Base-by-base conservation (phyloP, 2,797 vertebrate species). In the Sardinella longiceps region DNA sequence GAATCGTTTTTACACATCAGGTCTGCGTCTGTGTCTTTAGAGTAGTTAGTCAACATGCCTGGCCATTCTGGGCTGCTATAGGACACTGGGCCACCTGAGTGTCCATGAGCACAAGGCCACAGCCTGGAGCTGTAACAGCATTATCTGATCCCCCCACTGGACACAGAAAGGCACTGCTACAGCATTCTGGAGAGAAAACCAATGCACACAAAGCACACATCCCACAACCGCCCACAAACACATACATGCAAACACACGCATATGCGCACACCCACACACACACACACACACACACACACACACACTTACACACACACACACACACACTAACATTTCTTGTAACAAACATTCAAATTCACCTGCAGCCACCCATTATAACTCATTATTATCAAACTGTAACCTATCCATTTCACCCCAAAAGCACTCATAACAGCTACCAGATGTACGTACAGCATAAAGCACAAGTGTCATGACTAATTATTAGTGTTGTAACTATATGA, bases 101-200 rank as follows among this genome's bases (percentile, higher is more conserved):
- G 46, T 48, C 46, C 6, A 9, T 70, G 85, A 89, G 85, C 88
- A 89, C 85, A 88, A 81, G 87, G 82, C 37, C 84, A 82, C 45
- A 63, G 80, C 80, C 48, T 77, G 81, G 82, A 77, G 81, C 74
- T 82, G 80, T 85, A 63, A 83, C 39, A 9, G 58, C 80, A 84
- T 86, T 88, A 89, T 87, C 87, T 89, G 87, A 88, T 91, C 28
- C 85, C 63, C 84, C 87, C 88, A 1, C 11, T 82, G 82, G 86
- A 87, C 87, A 84, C 87, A 90, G 86, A 88, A 84, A 80, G 66
- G 83, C 43, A 63, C 48, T 28, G 28, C 45, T 70, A 70, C n/a
- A 30, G 60, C 63, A 70, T 18, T 70, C 63, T 15, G 12, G 30
- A 14, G 37, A 18, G 3, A 28, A 70, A 14, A 70, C 7, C 33